Base-by-base conservation (phyloP, 2,113 vertebrate species). In the Etheostoma cragini region DNA sequence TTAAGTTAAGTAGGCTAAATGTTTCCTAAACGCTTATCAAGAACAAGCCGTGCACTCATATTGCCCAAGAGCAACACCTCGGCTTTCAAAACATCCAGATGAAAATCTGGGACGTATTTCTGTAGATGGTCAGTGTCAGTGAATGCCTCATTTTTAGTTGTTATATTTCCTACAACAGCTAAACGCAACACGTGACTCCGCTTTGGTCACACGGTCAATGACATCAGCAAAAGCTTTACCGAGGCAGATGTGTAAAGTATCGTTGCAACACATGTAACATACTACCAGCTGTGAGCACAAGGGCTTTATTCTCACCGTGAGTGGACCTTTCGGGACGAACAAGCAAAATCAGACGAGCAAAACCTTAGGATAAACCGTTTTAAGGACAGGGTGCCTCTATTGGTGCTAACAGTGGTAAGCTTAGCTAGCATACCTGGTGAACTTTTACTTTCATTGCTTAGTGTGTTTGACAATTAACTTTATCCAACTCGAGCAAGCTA, bases 141-240 rank as follows among this genome's bases (percentile, higher is more conserved):
- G 53, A 49, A 80, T 11, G 60, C 15, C 26, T 19, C 72, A 47
- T 19, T 10, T 33, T 14, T 17, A 76, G 26, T 21, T 0, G 0
- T 11, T 46, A 22, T 26, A 60, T 82, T 74, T 81, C 74, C 26
- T 38, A 70, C 62, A 42, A 42, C 50, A n/a, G 26, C 0, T 77
- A 53, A 91, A 85, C 5, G 84, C 75, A 65, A 21, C 85, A 71
- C 1, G 12, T 15, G 52, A 17, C 53, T 63, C 62, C 2, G 7
- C 1, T 52, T n/a, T 80, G 35, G 58, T 89, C 84, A 89, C 84
- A 70, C 24, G 85, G 66, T 65, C 47, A 8, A 0, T 88, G 88
- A 92, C 92, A 35, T 93, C 58, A 68, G 33, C 22, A 54, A 1
- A 16, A 42, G 62, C 30, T 33, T 75, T 58, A 0, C 15, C n/a